A percentile compares a stretch with the other conserved stretches of the same genome.
Evolutionary conservation across 2,888 invertebrate genomes (phyloP).

Genomic region (Aleiodes leptofemur): DNA sequence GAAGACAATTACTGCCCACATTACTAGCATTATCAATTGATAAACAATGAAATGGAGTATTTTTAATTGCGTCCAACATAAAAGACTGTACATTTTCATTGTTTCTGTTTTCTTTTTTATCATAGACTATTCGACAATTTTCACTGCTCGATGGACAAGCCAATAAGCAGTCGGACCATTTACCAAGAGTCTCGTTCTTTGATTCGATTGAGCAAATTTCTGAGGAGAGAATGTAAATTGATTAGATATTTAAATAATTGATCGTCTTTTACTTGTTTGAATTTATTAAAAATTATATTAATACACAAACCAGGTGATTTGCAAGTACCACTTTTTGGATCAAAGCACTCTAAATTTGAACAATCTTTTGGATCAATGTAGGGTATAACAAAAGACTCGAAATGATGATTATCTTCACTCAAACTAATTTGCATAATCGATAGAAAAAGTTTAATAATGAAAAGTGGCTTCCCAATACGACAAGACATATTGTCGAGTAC

Average conservation of each 20-base stretch:
- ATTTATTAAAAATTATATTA: not conserved
- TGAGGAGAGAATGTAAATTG: not conserved
- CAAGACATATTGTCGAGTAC: conserved; percentile 3
- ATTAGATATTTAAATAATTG: not conserved
- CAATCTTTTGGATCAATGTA: conserved; percentile 18
- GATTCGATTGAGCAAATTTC: conserved; percentile 9
- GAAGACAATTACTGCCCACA: conserved; percentile 65
- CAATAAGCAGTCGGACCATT: conserved; percentile 16
- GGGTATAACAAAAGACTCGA: conserved; percentile 3
- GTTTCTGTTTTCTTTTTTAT: not conserved
- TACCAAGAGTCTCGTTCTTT: conserved; percentile 10
- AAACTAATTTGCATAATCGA: not conserved
- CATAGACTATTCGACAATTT: conserved; percentile 1
- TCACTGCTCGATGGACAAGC: not conserved
- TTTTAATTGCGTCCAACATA: not conserved
- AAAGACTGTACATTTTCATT: not conserved
- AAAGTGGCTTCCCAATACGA: not conserved
- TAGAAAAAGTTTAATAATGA: not conserved
- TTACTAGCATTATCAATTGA: not conserved
- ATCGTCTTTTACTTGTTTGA: not conserved
- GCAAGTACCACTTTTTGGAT: conserved; percentile 3
- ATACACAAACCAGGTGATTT: conserved; percentile 12
- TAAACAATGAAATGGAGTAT: not conserved
- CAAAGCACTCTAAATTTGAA: conserved; percentile 1
- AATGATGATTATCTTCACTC: not conserved